Conservation (phyloP, 2,888 invertebrate genomes). For the Hirudinaria manillensis region DNA sequence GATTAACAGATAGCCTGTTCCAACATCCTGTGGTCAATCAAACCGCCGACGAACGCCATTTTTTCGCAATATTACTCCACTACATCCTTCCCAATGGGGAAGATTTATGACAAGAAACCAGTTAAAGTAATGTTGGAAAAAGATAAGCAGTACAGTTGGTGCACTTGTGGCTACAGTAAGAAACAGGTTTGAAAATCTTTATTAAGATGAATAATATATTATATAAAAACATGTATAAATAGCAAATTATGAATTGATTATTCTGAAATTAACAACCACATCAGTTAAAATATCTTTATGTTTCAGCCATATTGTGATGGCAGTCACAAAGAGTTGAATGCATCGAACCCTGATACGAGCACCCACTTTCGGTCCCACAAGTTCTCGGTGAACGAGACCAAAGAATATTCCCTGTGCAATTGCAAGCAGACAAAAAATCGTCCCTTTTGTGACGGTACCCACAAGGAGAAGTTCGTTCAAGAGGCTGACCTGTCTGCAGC, state of each 20-base stretch:
- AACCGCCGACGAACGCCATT: neutral
- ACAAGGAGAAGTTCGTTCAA: slow-evolving; percentile 54
- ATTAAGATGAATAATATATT: neutral
- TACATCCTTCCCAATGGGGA: slow-evolving; percentile 4
- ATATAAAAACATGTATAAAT: neutral
- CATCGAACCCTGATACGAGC: slow-evolving; percentile 63
- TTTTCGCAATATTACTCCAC: neutral
- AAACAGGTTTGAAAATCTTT: slow-evolving; percentile 59
- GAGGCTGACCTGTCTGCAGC: slow-evolving; percentile 14
- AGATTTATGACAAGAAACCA: slow-evolving; percentile 69
- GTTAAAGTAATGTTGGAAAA: slow-evolving; percentile 69
- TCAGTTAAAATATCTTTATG: slow-evolving; percentile 21
- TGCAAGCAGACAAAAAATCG: slow-evolving; percentile 88
- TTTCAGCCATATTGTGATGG: slow-evolving; percentile 86
- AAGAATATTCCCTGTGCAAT: slow-evolving; percentile 90
- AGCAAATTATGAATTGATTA: neutral
- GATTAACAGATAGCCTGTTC: no score
- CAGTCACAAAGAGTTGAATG: slow-evolving; percentile 68
- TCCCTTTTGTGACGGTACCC: slow-evolving; percentile 94
- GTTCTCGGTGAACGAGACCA: slow-evolving; percentile 77
- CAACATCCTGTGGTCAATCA: no score
- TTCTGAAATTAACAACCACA: neutral
- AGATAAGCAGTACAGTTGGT: slow-evolving; percentile 80
- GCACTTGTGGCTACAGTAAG: slow-evolving; percentile 84
- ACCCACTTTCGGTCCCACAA: slow-evolving; percentile 65